Evolutionary conservation across 2,888 invertebrate species (phyloP), one percentile per base, ranked within the genome.

Genomic region (Lasius fuliginosus): DNA sequence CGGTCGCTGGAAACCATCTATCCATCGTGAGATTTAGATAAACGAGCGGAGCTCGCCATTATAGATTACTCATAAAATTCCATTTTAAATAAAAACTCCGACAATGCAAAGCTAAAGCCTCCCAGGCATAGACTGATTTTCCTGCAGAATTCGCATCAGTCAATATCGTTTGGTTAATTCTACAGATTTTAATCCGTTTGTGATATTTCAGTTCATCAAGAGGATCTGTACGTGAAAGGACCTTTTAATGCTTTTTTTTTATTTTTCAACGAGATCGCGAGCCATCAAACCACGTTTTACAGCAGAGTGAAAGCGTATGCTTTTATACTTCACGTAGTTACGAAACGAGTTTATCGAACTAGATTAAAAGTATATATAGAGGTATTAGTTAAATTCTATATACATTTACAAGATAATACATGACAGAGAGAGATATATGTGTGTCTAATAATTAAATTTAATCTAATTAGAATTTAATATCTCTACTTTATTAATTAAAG

Each of bases 81-180:
- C 60, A 27, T 9, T 68, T 69, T 58, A 62, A 83, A 82, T 58
- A 83, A 83, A 83, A 83, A 83, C 67, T 83, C 56, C 15, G 36
- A 3, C 15, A 23, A 18, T 18, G 15, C 69, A 23, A 42, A 68
- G 18, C 27, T 18, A 49, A 69, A 56, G 15, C 64, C 36, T 8
- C 40, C 11, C 46, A 36, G 79, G 27, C 23, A 67, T 58, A 36
- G 42, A 62, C 40, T 60, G 36, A 60, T 77, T 68, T 49, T 46
- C 56, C 82, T 8, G 75, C 30, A 65, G 65, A 12, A 58, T 68
- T 58, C 42, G 69, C 68, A 71, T 81, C 68, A 56, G 62, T 81
- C 85, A 81, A 82, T 85, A 86, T 56, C 84, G 67, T 42, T 74
- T 81, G 68, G 33, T 60, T 79, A 79, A 79, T 71, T 71, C 71